phyloP scores from a whole-genome alignment of 2,113 vertebrate species.

The Anthoscopus minutus region DNA sequence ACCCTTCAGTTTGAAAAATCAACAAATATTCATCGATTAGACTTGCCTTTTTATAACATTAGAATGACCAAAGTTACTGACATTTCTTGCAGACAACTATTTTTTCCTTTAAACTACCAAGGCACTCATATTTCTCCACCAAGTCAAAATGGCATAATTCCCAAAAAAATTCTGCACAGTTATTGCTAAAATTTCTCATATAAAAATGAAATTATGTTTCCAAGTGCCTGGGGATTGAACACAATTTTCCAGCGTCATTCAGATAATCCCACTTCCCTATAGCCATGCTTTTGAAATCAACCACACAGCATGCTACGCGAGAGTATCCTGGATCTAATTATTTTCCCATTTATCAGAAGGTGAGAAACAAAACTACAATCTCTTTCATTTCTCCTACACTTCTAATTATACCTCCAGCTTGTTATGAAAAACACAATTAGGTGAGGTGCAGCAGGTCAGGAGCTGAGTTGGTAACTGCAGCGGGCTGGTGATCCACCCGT shows the following conservation, averaged over 20 bases:
- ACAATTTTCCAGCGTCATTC: conserved; percentile 4
- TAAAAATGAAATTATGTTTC: conserved; percentile 12
- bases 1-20: background rate
- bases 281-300: background rate
- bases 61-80: background rate
- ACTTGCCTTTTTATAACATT: background rate
- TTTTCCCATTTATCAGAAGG: background rate
- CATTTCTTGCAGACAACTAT: background rate
- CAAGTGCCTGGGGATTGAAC: background rate
- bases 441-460: background rate
- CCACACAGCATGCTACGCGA: background rate
- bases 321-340: background rate
- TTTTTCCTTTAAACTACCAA: background rate
- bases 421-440: background rate
- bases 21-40: background rate
- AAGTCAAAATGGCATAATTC: background rate
- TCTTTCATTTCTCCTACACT: background rate
- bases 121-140: background rate
- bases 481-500: background rate
- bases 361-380: background rate
- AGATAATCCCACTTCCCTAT: background rate
- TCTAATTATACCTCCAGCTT: background rate
- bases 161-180: background rate
- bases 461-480: background rate
- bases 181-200: background rate